Percentiles rank a stretch among this genome's conserved stretches.
phyloP scores from a whole-genome alignment of 2,113 vertebrate genomes.

The Mionectes macconnelli region DNA sequence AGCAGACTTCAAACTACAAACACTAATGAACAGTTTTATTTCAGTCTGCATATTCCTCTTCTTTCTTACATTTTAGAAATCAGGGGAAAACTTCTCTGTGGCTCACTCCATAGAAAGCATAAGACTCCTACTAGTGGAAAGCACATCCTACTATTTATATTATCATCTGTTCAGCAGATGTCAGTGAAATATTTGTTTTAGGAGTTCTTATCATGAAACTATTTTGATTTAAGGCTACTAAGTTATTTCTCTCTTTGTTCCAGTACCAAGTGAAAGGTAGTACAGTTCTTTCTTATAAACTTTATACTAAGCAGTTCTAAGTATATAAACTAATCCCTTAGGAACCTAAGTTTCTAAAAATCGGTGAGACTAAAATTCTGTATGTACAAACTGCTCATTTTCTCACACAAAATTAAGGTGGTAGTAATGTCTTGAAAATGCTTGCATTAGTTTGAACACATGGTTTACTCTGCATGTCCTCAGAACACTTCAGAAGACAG shows the following conservation, averaged over 20 bases:
- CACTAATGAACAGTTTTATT: neutral
- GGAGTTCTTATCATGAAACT: neutral
- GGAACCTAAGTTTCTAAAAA: neutral
- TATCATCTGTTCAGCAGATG: neutral
- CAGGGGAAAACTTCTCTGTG: neutral
- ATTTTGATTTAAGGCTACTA: neutral
- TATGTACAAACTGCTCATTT: neutral
- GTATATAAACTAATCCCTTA: neutral
- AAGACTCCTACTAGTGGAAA: neutral
- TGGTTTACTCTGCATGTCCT: neutral
- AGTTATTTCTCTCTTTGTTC: neutral
- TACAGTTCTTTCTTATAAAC: neutral
- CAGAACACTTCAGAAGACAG: neutral
- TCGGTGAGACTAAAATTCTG: neutral
- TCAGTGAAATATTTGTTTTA: neutral
- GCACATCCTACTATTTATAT: neutral
- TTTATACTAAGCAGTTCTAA: neutral
- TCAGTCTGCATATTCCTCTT: neutral
- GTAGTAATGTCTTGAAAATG: neutral
- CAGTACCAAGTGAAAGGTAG: neutral
- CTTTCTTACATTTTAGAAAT: neutral
- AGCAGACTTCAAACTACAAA: neutral
- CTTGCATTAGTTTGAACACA: neutral
- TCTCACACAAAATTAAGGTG: neutral
- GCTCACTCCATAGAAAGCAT: neutral